Evolutionary conservation across 2,113 vertebrate species (phyloP).

Genomic region (Sarotherodon lohbergeri): DNA sequence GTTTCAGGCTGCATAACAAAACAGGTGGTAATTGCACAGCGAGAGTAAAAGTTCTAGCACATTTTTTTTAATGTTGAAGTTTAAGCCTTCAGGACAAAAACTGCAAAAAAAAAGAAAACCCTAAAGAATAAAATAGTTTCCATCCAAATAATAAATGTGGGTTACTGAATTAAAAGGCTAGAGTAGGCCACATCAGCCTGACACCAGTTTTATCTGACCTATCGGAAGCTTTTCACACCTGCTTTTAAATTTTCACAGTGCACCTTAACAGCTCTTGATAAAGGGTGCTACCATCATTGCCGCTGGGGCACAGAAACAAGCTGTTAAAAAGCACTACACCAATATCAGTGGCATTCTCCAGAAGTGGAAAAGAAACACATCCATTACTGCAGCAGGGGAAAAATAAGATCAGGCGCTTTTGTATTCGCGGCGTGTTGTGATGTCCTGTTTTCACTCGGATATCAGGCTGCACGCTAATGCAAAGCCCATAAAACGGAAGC

Average conservation of each 20-base stretch:
- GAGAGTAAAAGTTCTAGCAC: neutral
- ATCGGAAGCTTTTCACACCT: constrained; percentile 54
- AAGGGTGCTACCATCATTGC: constrained; percentile 30
- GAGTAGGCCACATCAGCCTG: constrained; percentile 1
- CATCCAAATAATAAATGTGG: neutral
- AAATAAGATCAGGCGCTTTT: constrained; percentile 1
- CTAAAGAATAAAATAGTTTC: neutral
- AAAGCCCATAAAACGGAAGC: constrained; percentile 25
- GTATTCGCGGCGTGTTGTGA: neutral
- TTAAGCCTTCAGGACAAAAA: neutral
- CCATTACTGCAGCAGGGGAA: constrained; percentile 13
- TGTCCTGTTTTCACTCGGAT: constrained; percentile 3
- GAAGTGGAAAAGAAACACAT: neutral
- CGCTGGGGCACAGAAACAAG: constrained; percentile 32
- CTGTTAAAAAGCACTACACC: constrained; percentile 45
- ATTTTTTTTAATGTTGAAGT: neutral
- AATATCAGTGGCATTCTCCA: constrained; percentile 6
- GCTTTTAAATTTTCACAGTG: constrained; percentile 45
- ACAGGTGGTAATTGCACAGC: neutral
- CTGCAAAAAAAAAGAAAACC: neutral
- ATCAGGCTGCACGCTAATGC: constrained; percentile 6
- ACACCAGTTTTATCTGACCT: constrained; percentile 41
- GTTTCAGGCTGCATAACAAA: neutral
- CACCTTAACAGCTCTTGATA: constrained; percentile 50
- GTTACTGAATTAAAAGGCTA: neutral